Evolutionary conservation across 2,113 vertebrate genomes (phyloP).

Genomic region (Ceyx melanurus): DNA sequence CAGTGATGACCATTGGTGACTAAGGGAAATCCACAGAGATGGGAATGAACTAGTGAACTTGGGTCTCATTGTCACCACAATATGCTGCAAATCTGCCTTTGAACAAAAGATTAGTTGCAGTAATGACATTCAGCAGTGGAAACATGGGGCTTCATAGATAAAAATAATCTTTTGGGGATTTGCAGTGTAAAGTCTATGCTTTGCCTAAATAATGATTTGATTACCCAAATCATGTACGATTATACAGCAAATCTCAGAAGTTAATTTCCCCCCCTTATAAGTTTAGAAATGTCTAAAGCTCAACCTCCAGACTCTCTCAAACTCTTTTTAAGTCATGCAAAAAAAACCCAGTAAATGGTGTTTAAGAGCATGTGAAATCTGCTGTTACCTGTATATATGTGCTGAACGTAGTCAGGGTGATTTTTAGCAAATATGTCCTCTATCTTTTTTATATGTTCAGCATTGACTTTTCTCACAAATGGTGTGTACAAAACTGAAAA

Average conservation of each 20-base stretch:
- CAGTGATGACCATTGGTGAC: background rate
- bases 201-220: background rate
- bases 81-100: background rate
- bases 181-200: background rate
- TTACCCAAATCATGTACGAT: background rate
- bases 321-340: background rate
- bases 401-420: constrained; percentile 64
- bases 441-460: constrained; percentile 63
- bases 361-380: background rate
- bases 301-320: background rate
- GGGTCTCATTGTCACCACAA: background rate
- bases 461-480: constrained; percentile 58
- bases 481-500: constrained; percentile 79
- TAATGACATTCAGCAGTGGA: background rate
- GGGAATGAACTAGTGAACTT: background rate
- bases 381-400: constrained; percentile 75
- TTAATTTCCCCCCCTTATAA: background rate
- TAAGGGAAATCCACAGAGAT: fast-evolving
- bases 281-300: background rate
- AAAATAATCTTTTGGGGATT: background rate
- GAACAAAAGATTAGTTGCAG: background rate
- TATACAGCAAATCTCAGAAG: background rate
- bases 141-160: background rate
- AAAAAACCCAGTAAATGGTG: background rate
- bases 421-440: constrained; percentile 71